Evolutionary conservation across 2,888 invertebrate species (phyloP), one percentile per base, ranked within the genome.

Genomic region (Phyto melanocephala): DNA sequence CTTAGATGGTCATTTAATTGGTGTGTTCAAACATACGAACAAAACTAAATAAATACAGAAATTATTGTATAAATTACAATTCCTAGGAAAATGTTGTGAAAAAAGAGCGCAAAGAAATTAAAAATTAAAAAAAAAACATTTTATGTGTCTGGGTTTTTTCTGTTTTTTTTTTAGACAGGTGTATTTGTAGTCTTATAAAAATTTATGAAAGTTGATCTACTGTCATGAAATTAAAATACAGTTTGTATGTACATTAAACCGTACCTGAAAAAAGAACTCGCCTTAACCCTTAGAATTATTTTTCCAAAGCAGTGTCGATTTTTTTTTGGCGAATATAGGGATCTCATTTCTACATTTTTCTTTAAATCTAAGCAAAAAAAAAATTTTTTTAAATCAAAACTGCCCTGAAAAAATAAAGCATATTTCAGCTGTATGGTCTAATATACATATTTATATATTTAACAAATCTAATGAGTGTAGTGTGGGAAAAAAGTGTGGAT

Each of bases 1-100:
- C 81, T 50, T 78, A 74, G 72, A 81, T 78, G 77, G 81, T 74
- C 74, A 81, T 81, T 65, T 77, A 77, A 81, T 81, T 77, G 70
- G 70, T 54, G 11, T 15, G 40, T 35, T 17, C 8, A 28, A 5
- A 13, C n/a, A n/a, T n/a, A n/a, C 28, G 28, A 28, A 28, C 28
- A 11, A 24, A 58, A 56, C 17, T 10, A 35, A 47, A n/a, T 17
- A 20, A 33, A 68, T 37, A 40, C 35, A 45, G 24, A 62, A 76
- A 40, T 63, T 52, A 67, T 71, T 77, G 70, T 58, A 81, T 78
- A 78, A 72, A 74, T 68, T 74, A 56, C 63, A 81, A 81, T 78
- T 81, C 78, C 56, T 56, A 20, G 42, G 81, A 81, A 81, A 72
- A 50, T 74, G 10, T 37, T 15, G n/a, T n/a, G n/a, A 5, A 56